A percentile compares a stretch with the other conserved stretches of the same genome.
Conservation (phyloP, 2,797 vertebrate genomes). For the Tadarida brasiliensis region DNA sequence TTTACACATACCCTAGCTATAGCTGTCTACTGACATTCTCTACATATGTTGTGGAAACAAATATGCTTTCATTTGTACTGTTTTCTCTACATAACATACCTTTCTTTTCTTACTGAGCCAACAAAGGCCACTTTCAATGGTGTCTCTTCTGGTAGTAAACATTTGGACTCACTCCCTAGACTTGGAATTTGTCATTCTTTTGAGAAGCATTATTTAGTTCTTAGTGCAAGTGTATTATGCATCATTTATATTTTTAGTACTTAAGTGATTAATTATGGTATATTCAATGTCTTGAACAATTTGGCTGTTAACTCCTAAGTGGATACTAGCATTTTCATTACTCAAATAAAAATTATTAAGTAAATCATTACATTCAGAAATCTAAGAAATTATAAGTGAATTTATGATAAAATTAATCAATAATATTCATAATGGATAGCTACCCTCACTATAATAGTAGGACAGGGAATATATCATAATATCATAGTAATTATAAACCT, state of each 20-base stretch:
- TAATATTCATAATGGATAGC: neutral
- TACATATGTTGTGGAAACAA: neutral
- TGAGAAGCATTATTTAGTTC: neutral
- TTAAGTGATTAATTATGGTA: neutral
- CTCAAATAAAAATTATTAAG: conserved; percentile 33
- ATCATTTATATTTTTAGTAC: neutral
- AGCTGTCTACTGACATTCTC: neutral
- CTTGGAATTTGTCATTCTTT: neutral
- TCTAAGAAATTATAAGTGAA: neutral
- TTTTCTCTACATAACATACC: neutral
- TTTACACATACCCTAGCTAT: neutral
- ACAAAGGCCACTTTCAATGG: neutral
- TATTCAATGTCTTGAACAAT: neutral
- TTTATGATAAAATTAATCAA: neutral
- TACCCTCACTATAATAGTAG: neutral
- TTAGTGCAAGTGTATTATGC: neutral
- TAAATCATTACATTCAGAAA: neutral
- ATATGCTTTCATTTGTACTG: neutral
- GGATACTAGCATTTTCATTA: neutral
- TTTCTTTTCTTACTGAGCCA: neutral
- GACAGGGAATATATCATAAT: neutral
- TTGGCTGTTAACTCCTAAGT: neutral
- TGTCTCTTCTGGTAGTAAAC: neutral
- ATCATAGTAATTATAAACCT: neutral
- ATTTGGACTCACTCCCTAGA: neutral